Evolutionary conservation across 2,797 vertebrate genomes (phyloP).

Genomic region (Acrossocheilus wenchowensis): DNA sequence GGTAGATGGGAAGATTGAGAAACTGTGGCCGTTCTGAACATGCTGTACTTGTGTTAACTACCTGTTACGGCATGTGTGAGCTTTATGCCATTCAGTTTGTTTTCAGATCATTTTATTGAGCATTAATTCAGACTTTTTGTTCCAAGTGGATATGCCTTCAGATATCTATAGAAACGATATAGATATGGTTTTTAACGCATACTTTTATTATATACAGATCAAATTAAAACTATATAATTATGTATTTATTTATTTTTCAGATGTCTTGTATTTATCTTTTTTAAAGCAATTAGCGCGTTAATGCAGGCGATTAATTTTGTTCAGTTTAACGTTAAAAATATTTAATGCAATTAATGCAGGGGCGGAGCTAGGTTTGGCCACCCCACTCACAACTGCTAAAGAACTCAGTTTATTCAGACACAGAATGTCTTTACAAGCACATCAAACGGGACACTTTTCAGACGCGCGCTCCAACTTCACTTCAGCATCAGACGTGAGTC

Average conservation of each 20-base stretch:
- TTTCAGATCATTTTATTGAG: not conserved
- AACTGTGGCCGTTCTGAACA: not conserved
- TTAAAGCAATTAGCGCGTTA: not conserved
- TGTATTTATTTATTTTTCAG: not conserved
- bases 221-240: not conserved
- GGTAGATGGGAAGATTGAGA: not conserved
- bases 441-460: too few relatives aligned
- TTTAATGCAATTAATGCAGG: too few relatives aligned
- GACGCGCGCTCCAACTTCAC: too few relatives aligned
- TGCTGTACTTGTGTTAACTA: not conserved
- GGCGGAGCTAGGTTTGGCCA: too few relatives aligned
- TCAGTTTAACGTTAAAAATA: too few relatives aligned
- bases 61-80: not conserved
- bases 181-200: not conserved
- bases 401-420: too few relatives aligned
- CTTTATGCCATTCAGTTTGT: not conserved
- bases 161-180: not conserved
- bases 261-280: not conserved
- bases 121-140: not conserved
- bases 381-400: too few relatives aligned
- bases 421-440: too few relatives aligned
- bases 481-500: too few relatives aligned
- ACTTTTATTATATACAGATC: not conserved
- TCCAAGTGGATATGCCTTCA: not conserved
- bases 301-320: too few relatives aligned